These are phyloP conservation scores for Daboia siamensis DNA, from an alignment of 2,113 vertebrate genomes.

Conservation along the genomic window DNA sequence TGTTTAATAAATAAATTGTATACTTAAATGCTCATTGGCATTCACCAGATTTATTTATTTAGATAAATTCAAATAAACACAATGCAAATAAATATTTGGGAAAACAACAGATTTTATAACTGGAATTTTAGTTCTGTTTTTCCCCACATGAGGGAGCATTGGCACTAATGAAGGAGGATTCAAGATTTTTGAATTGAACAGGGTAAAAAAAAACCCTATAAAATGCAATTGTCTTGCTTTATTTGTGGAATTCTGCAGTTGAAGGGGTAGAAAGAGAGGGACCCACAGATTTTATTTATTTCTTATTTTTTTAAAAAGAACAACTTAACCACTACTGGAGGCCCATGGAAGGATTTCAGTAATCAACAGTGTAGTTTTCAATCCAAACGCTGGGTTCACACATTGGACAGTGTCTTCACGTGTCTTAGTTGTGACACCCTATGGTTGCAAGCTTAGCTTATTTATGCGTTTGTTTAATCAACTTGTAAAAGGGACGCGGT, in stretches of 20 bases:
- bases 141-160: conserved; percentile 1
- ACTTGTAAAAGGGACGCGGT: too few relatives aligned
- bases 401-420: neutral
- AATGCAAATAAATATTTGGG: neutral
- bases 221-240: neutral
- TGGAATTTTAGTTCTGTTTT: neutral
- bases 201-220: neutral
- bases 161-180: too few relatives aligned
- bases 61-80: neutral
- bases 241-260: neutral
- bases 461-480: neutral
- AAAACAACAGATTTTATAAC: neutral
- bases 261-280: neutral
- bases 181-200: neutral
- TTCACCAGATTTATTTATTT: neutral
- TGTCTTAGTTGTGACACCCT: neutral
- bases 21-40: neutral
- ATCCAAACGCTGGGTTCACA: neutral
- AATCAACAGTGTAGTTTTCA: neutral
- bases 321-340: neutral
- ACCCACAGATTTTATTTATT: neutral
- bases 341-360: neutral
- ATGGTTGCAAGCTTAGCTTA: neutral
- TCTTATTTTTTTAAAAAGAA: neutral
- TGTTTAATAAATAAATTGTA: neutral